Evolutionary conservation across 2,888 invertebrate species (phyloP).

Genomic region (Yponomeuta sedellus): DNA sequence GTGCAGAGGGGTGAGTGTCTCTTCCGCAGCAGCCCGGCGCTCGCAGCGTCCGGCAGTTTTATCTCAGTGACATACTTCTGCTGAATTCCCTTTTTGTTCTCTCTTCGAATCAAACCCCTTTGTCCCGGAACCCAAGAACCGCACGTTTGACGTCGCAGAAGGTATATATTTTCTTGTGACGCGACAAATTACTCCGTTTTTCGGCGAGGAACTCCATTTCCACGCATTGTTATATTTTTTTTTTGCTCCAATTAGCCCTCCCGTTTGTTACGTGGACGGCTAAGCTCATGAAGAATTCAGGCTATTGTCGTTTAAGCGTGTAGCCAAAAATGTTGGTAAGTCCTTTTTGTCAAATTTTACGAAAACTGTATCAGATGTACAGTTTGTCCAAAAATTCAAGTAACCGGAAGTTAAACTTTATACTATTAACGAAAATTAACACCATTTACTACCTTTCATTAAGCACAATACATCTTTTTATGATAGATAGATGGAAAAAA

Average conservation of each 20-base stretch:
- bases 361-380: too few relatives aligned
- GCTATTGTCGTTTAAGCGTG: neutral
- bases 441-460: too few relatives aligned
- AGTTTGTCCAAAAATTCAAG: too few relatives aligned
- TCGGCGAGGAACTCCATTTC: neutral
- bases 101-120: neutral
- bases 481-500: too few relatives aligned
- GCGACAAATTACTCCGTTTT: neutral
- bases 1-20: constrained; percentile 18
- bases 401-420: too few relatives aligned
- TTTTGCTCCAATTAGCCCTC: neutral
- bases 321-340: too few relatives aligned
- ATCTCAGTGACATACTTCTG: constrained; percentile 34
- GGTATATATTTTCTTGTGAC: neutral
- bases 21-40: constrained; percentile 22
- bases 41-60: constrained; percentile 36
- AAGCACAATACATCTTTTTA: too few relatives aligned
- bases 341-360: too few relatives aligned
- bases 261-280: neutral
- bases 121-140: neutral
- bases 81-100: constrained; percentile 10
- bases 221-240: neutral
- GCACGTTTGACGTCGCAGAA: neutral
- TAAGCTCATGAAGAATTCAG: neutral
- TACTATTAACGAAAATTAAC: too few relatives aligned